Conservation (phyloP, 1,140 invertebrate species). For the Galleria mellonella region DNA sequence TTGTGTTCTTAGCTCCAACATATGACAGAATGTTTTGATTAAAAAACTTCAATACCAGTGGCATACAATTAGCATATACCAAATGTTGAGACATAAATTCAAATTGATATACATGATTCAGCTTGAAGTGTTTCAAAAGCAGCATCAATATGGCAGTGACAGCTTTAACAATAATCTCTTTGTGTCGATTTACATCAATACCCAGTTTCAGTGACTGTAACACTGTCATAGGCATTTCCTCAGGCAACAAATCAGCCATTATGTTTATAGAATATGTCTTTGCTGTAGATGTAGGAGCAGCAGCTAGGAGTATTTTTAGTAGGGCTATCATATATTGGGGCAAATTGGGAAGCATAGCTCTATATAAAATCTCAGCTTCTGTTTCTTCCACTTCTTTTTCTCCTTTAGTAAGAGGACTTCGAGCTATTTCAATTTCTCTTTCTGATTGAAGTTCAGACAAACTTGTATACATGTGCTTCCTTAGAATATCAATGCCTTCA, state of each 20-base stretch:
- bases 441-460: constrained; percentile 88
- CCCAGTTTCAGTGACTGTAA: constrained; percentile 97
- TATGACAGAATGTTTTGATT: constrained; percentile 99
- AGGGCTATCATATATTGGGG: constrained; percentile 98
- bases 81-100: constrained; percentile 99
- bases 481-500: constrained; percentile 93
- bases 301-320: constrained; percentile 97
- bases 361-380: constrained; percentile 91
- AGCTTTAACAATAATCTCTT: constrained; percentile 99
- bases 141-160: constrained; percentile 95
- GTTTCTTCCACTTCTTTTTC: constrained; percentile 85
- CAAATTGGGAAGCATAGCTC: constrained; percentile 93
- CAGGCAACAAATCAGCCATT: constrained; percentile 96
- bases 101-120: constrained; percentile 99
- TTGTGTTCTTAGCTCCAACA: constrained; percentile 95
- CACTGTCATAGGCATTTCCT: constrained; percentile 97
- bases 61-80: constrained; percentile 99
- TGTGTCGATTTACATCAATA: constrained; percentile 98
- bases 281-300: constrained; percentile 97
- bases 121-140: constrained; percentile 97
- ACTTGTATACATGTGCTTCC: constrained; percentile 90
- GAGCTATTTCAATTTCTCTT: constrained; percentile 87
- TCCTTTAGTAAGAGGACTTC: constrained; percentile 84
- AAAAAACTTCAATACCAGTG: constrained; percentile 98
- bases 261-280: constrained; percentile 99